phyloP scores from a whole-genome alignment of 2,797 vertebrate genomes.

The Pseudochirops corinnae region DNA sequence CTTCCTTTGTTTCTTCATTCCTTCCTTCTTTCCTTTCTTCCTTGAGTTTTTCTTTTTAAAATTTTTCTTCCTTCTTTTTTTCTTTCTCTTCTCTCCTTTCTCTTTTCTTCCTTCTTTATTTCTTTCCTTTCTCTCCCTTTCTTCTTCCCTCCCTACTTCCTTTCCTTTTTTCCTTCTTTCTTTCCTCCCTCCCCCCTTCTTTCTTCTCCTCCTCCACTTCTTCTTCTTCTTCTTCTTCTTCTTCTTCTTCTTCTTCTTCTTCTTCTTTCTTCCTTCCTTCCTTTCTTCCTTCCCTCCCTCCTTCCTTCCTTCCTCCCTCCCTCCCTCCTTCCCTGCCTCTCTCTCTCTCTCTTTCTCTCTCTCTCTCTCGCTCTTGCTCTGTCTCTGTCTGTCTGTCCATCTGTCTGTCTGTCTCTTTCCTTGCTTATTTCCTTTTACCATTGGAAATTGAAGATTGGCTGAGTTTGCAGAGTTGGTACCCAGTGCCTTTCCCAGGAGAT shows the following conservation, averaged over 20 bases:
- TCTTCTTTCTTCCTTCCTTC: not conserved
- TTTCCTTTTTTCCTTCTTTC: not conserved
- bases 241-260: no score
- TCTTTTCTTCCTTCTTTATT: not conserved
- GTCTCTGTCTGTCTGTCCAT: no score
- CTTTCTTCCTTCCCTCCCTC: no score
- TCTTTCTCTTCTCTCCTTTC: not conserved
- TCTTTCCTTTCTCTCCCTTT: not conserved
- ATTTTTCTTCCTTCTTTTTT: accelerated
- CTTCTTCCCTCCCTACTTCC: not conserved
- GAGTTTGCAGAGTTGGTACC: not conserved
- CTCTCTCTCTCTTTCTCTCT: accelerated
- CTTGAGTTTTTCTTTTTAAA: no score
- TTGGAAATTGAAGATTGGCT: not conserved
- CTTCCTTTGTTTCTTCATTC: not conserved
- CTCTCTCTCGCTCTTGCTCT: no score
- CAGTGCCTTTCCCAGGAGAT: not conserved
- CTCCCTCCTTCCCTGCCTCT: accelerated
- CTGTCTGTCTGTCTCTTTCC: no score
- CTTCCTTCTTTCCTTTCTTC: not conserved
- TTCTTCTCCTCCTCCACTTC: no score
- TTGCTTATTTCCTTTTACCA: not conserved
- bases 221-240: no score
- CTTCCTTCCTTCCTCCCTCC: not conserved
- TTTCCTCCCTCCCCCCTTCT: no score